Evolutionary conservation across 2,888 invertebrate species (phyloP).

Genomic region (Drosophila mimetica): DNA sequence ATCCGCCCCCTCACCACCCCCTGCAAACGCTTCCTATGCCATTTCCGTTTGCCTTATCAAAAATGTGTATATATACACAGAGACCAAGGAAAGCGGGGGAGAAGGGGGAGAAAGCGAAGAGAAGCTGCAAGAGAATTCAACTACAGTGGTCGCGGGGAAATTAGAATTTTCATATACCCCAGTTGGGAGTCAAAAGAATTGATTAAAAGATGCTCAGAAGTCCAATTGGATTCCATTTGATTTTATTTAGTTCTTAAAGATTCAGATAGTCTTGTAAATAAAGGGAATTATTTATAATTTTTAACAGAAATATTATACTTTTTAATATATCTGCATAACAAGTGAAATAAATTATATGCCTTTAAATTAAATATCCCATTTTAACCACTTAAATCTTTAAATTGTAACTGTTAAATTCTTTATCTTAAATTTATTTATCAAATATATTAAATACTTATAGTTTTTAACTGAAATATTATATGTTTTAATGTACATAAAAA

Average conservation of each 20-base stretch:
- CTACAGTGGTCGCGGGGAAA: constrained; percentile 49
- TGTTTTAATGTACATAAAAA: no score
- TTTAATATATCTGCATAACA: no score
- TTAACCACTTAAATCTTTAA: no score
- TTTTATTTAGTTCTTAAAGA: no score
- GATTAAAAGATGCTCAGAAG: not conserved
- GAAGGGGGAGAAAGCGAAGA: constrained; percentile 3
- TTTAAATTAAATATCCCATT: no score
- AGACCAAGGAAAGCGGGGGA: constrained; percentile 15
- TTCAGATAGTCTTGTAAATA: no score
- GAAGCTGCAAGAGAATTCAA: constrained; percentile 24
- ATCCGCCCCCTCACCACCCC: constrained; percentile 1
- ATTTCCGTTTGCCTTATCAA: constrained; percentile 76
- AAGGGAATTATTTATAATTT: no score
- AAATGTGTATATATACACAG: constrained; percentile 53
- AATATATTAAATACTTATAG: no score
- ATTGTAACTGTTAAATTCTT: no score
- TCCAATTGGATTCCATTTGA: not conserved
- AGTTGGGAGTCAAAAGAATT: not conserved
- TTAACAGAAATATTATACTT: no score
- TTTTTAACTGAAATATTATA: no score
- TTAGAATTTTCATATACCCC: constrained; percentile 12
- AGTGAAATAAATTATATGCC: no score
- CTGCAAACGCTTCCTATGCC: constrained; percentile 64
- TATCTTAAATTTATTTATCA: not conserved